These are phyloP conservation scores for Caenorhabditis sp. DNA, from an alignment of 2,888 invertebrate genomes.

Conservation along the genomic window DNA sequence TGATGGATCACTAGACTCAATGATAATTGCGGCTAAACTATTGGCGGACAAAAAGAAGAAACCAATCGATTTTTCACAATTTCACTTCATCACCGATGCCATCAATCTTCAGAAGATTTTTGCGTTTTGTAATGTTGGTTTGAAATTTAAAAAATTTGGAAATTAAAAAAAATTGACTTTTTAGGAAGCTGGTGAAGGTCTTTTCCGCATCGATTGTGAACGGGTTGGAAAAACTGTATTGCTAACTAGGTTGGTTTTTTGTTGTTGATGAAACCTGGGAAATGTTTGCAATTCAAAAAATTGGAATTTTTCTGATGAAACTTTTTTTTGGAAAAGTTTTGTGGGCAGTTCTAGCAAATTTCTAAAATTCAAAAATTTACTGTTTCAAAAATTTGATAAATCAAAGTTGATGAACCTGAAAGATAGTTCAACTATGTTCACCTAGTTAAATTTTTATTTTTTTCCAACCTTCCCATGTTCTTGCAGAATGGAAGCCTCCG, in stretches of 20 bases:
- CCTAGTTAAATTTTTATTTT: too few species aligned
- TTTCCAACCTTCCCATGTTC: too few species aligned
- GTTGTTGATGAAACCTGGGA: too few species aligned
- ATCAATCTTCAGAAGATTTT: conserved; percentile 70
- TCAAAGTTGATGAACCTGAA: too few species aligned
- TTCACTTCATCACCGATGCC: conserved; percentile 70
- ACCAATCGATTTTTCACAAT: conserved; percentile 68
- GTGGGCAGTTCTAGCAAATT: too few species aligned
- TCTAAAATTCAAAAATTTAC: too few species aligned
- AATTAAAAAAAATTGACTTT: too few species aligned
- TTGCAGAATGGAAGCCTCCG: conserved; percentile 68
- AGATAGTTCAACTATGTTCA: too few species aligned
- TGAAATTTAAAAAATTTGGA: not conserved
- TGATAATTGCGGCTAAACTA: conserved; percentile 65
- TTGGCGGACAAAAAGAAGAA: conserved; percentile 64
- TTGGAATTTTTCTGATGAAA: too few species aligned
- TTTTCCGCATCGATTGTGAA: conserved; percentile 71
- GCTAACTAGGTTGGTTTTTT: conserved; percentile 55
- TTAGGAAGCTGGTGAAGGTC: conserved; percentile 68
- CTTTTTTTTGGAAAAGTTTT: too few species aligned
- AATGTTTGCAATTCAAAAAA: too few species aligned
- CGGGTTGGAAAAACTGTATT: conserved; percentile 70
- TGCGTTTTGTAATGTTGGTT: conserved; percentile 66
- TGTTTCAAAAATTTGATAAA: too few species aligned
- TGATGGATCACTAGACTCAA: conserved; percentile 65